Conservation (phyloP, 2,888 invertebrate genomes). For the Furcula furcula region DNA sequence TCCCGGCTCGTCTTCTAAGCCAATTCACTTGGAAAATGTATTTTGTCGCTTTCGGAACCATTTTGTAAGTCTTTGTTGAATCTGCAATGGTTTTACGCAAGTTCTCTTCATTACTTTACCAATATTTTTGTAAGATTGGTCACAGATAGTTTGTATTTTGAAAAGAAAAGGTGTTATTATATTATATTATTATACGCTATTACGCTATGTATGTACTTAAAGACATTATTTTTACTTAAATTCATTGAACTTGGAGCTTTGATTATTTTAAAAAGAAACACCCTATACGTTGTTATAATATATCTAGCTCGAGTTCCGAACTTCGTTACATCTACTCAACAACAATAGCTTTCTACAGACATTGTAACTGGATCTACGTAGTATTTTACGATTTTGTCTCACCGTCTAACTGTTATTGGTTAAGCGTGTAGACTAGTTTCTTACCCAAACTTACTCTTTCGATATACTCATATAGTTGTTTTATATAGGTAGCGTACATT, state of each 20-base stretch:
- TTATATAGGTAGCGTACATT: no score
- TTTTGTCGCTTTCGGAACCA: slow-evolving; percentile 26
- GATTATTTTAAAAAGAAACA: background rate
- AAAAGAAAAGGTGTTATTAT: no score
- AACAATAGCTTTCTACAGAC: slow-evolving; percentile 8
- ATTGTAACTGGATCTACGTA: slow-evolving; percentile 20
- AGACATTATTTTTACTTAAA: no score
- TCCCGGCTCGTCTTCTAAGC: slow-evolving; percentile 23
- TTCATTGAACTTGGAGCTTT: no score
- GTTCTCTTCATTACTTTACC: no score
- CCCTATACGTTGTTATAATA: background rate
- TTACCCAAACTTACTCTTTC: slow-evolving; percentile 15
- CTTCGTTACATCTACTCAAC: slow-evolving; percentile 7
- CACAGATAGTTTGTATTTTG: no score
- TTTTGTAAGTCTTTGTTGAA: slow-evolving; percentile 22
- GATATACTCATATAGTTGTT: slow-evolving; percentile 11
- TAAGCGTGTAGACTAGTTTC: slow-evolving; percentile 22
- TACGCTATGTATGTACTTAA: no score
- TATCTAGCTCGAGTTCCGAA: slow-evolving; percentile 1
- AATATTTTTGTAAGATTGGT: no score
- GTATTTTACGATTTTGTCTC: slow-evolving; percentile 28
- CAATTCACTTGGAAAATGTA: slow-evolving; percentile 37
- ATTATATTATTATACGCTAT: no score
- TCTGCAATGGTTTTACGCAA: slow-evolving; percentile 27
- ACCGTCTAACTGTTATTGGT: slow-evolving; percentile 24